A percentile compares a stretch with the other conserved stretches of the same genome.
Conservation (phyloP, 2,888 invertebrate genomes). For the Choristoneura rosaceana region DNA sequence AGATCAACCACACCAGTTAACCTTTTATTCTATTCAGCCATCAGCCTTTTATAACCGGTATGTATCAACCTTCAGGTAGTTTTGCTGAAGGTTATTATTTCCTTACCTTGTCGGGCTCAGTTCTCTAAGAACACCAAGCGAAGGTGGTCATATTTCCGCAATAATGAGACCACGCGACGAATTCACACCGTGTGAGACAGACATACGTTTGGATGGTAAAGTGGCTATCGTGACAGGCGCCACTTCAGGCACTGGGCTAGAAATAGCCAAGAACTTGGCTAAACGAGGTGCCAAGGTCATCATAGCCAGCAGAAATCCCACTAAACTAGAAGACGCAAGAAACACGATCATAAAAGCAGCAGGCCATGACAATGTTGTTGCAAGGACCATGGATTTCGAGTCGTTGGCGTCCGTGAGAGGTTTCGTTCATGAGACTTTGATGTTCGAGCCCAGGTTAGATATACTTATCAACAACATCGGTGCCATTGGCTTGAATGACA, state of each 20-base stretch:
- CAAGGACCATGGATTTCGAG: constrained; percentile 72
- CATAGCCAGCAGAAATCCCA: constrained; percentile 80
- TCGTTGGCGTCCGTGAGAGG: constrained; percentile 82
- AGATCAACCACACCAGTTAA: no score
- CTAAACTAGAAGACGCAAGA: constrained; percentile 58
- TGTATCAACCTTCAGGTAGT: not conserved
- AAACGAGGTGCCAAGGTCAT: constrained; percentile 84
- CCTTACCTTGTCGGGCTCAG: constrained; percentile 7
- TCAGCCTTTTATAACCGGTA: not conserved
- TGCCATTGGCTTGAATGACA: constrained; percentile 71
- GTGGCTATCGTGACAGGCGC: constrained; percentile 74
- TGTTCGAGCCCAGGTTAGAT: constrained; percentile 77
- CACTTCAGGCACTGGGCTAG: constrained; percentile 68
- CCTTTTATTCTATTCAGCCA: no score
- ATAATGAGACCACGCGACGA: constrained; percentile 55
- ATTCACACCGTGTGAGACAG: constrained; percentile 61
- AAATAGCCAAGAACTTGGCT: constrained; percentile 73
- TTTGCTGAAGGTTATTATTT: not conserved
- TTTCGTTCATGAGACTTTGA: constrained; percentile 84
- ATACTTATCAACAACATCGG: constrained; percentile 81
- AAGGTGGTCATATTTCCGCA: constrained; percentile 2
- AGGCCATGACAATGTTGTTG: not conserved
- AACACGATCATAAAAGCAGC: constrained; percentile 9
- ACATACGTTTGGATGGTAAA: constrained; percentile 63
- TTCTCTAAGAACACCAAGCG: constrained; percentile 2